Base-by-base conservation (phyloP, 1,140 invertebrate genomes). In the Drosophila subpulchrella region DNA sequence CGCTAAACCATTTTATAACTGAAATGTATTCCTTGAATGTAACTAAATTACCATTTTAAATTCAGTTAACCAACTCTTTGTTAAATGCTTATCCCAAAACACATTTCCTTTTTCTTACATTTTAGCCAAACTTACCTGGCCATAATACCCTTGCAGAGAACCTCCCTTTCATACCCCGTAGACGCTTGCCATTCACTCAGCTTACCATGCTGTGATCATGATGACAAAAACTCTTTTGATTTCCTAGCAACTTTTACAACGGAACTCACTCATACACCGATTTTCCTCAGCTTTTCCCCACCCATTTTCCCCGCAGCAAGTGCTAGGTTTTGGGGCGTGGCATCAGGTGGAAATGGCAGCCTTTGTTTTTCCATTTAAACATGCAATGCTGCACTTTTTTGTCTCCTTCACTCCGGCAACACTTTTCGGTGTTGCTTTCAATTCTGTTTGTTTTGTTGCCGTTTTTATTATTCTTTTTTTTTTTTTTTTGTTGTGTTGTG, bases 351-450 rank as follows among this genome's bases (percentile, higher is more conserved):
- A 72, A 72, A 71, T 71, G 66, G 67, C 44, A 48, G 68, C 66
- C 67, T 71, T 72, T 72, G 68, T 72, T 72, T 72, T 71, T 47
- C 66, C 68, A 72, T 71, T 72, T 72, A 50, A 66, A 72, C 68
- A 72, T 75, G 73, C 73, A 76, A 76, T 71, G 39, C 66, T 57
- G 50, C 51, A 42, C 53, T 47, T 75, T 75, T 75, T 59, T 83
- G 30, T 61, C 15, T 76, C 48, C 32, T 36, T 38, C 61, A 32
- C 47, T 38, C n/a, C 70, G 68, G 68, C 59, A 74, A 74, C 80
- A 81, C 65, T 73, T 77, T 86, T 89, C 75, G 83, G 79, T 88
- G 79, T 89, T 88, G 83, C 75, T 84, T 88, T 84, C 84, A 89
- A 77, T 89, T 90, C 80, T 75, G 85, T 75, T 66, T 68, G 65